Conservation (phyloP, 2,113 vertebrate genomes). For the Grammomys dolichurus region DNA sequence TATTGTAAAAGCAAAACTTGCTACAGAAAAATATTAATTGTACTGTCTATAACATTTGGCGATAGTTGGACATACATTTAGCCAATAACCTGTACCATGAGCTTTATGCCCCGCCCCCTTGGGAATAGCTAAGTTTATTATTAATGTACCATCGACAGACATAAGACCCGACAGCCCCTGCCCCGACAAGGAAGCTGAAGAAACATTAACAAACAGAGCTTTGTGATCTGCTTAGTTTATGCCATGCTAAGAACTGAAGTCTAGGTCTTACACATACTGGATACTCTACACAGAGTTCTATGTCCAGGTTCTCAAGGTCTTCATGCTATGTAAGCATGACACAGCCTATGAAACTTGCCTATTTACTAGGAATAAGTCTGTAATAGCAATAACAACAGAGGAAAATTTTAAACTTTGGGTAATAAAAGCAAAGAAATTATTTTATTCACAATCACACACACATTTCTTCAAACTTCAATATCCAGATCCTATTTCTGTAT, state of each 20-base stretch:
- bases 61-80: not conserved
- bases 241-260: not conserved
- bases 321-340: not conserved
- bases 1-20: not conserved
- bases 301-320: not conserved
- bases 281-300: not conserved
- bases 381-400: not conserved
- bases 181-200: too few relatives aligned
- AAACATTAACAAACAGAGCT: not conserved
- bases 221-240: not conserved
- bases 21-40: slow-evolving; percentile 45
- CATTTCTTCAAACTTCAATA: slow-evolving; percentile 1
- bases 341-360: not conserved
- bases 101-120: not conserved
- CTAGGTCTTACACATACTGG: not conserved
- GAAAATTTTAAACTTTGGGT: not conserved
- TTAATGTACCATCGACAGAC: too few relatives aligned
- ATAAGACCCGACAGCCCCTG: too few relatives aligned
- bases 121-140: too few relatives aligned
- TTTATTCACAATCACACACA: not conserved
- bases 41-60: not conserved
- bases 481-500: not conserved
- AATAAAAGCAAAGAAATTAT: slow-evolving; percentile 36
- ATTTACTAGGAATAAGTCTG: not conserved
- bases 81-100: slow-evolving; percentile 23